A percentile compares a stretch with the other conserved stretches of the same genome.
phyloP scores from a whole-genome alignment of 2,797 vertebrate genomes.

The Acanthurus leucopareius region DNA sequence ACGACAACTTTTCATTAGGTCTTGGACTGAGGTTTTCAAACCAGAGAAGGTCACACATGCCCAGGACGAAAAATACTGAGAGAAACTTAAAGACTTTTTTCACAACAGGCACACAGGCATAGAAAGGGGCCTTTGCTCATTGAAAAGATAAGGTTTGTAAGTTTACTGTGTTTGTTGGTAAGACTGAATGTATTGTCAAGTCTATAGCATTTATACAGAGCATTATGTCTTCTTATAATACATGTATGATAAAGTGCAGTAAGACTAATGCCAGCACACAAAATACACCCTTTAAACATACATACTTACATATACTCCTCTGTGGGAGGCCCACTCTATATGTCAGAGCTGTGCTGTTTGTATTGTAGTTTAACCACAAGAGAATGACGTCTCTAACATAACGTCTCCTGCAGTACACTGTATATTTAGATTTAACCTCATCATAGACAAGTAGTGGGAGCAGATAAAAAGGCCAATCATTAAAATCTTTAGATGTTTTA shows the following conservation, averaged over 20 bases:
- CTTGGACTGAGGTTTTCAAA: background rate
- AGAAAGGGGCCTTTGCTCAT: background rate
- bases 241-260: slow-evolving; percentile 39
- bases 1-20: background rate
- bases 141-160: background rate
- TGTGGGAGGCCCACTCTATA: background rate
- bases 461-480: background rate
- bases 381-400: background rate
- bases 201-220: background rate
- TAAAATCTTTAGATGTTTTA: background rate
- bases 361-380: background rate
- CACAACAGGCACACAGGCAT: background rate
- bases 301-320: background rate
- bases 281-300: slow-evolving; percentile 47
- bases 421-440: background rate
- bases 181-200: background rate
- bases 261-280: slow-evolving; percentile 34
- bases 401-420: background rate
- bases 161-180: slow-evolving; percentile 12
- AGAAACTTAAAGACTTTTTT: background rate
- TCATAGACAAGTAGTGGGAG: background rate
- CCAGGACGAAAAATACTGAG: background rate
- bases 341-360: background rate
- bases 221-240: slow-evolving; percentile 58
- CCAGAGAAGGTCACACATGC: background rate